A percentile compares a stretch with the other conserved stretches of the same genome.
phyloP scores from a whole-genome alignment of 2,113 vertebrate species.

The Patagioenas fasciata region DNA sequence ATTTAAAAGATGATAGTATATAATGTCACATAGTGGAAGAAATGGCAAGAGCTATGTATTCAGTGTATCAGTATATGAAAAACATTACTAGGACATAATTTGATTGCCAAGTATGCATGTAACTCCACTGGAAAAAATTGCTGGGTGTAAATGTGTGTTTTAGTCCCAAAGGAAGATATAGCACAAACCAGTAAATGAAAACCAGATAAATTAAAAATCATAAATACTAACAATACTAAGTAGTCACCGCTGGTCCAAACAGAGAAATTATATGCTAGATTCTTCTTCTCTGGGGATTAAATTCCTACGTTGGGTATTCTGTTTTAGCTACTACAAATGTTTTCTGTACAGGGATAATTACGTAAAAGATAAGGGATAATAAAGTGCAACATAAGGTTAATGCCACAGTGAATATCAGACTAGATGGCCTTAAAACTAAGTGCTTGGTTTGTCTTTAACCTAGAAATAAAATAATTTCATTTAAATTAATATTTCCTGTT shows the following conservation, averaged over 20 bases:
- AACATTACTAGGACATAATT: not conserved
- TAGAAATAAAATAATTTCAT: not conserved
- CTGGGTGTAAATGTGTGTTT: not conserved
- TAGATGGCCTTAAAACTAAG: not conserved
- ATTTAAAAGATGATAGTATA: not conserved
- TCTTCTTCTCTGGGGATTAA: not conserved
- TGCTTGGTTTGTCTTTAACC: not conserved
- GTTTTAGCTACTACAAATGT: not conserved
- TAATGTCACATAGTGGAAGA: not conserved
- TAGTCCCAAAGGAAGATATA: not conserved
- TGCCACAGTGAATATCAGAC: not conserved
- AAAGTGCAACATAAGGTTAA: not conserved
- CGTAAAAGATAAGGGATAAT: not conserved
- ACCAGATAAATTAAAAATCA: not conserved
- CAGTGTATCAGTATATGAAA: not conserved
- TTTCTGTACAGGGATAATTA: not conserved
- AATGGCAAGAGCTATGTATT: not conserved
- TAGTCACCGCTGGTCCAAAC: not conserved
- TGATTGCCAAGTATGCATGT: not conserved
- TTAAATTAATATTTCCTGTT: not conserved
- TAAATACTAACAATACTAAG: not conserved
- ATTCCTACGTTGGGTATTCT: not conserved
- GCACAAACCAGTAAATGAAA: not conserved
- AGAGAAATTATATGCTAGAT: not conserved
- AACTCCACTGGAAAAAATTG: not conserved